Evolutionary conservation across 2,888 invertebrate species (phyloP).

Genomic region (Cistogaster globosa): DNA sequence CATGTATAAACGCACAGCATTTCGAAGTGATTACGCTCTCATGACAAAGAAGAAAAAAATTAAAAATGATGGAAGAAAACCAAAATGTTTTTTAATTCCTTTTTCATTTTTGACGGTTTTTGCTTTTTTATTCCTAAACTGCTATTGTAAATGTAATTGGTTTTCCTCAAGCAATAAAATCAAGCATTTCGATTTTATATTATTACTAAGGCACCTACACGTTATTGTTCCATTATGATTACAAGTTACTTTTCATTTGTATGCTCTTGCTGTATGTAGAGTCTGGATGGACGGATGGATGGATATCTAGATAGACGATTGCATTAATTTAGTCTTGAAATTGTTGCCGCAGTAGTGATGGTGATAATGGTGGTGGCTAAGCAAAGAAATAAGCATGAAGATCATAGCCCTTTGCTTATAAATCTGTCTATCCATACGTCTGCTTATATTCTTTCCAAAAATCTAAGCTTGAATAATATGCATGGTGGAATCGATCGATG

Average conservation of each 20-base stretch:
- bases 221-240: conserved; percentile 63
- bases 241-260: conserved; percentile 50
- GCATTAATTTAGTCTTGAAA: conserved; percentile 60
- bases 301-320: conserved; percentile 53
- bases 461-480: conserved; percentile 56
- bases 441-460: conserved; percentile 30
- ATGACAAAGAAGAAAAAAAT: conserved; percentile 23
- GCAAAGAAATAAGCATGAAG: conserved; percentile 25
- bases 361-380: conserved; percentile 13
- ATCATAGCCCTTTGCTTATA: conserved; percentile 30
- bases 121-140: conserved; percentile 34
- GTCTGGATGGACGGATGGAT: conserved; percentile 58
- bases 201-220: conserved; percentile 66
- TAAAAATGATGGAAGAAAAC: conserved; percentile 16
- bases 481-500: conserved; percentile 52
- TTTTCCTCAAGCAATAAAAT: conserved; percentile 66
- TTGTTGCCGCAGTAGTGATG: conserved; percentile 20
- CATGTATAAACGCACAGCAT: conserved; percentile 35
- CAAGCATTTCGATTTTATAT: conserved; percentile 63
- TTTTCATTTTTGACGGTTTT: conserved; percentile 31
- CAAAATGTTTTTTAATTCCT: conserved; percentile 48
- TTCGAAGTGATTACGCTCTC: conserved; percentile 46
- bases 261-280: conserved; percentile 30
- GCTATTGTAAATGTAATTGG: conserved; percentile 67
- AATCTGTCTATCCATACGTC: conserved; percentile 9